A percentile compares a stretch with the other conserved stretches of the same genome.
Evolutionary conservation across 2,113 vertebrate genomes (phyloP).

Genomic region (Pipra filicauda): DNA sequence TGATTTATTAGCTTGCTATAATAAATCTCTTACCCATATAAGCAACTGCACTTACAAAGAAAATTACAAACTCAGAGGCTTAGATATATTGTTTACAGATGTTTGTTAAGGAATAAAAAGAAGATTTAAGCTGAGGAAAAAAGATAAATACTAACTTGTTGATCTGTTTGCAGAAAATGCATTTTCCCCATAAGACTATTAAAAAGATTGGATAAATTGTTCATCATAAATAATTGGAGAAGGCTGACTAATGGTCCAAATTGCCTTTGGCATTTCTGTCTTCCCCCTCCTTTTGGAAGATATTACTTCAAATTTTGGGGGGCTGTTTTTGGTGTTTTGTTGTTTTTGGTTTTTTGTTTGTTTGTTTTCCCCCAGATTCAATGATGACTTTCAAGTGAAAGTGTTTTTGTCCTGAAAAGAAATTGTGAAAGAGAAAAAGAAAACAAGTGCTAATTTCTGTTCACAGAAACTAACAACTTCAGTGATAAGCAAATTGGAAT

Average conservation of each 20-base stretch:
- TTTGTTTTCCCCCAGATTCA: neutral
- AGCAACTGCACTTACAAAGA: neutral
- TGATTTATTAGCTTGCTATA: conserved; percentile 30
- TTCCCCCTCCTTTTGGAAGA: neutral
- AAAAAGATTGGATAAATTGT: conserved; percentile 9
- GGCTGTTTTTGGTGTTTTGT: neutral
- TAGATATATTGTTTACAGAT: conserved; percentile 45
- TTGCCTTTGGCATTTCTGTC: neutral
- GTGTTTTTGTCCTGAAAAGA: neutral
- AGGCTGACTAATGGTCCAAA: neutral
- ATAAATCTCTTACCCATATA: conserved; percentile 14
- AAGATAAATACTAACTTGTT: conserved; percentile 28
- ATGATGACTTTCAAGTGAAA: neutral
- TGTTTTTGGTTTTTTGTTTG: neutral
- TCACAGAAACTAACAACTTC: conserved; percentile 19
- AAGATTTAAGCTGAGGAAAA: neutral
- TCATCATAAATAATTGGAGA: conserved; percentile 25
- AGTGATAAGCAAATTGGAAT: conserved; percentile 64
- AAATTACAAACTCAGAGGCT: neutral
- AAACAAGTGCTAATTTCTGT: conserved; percentile 22
- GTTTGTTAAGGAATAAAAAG: conserved; percentile 14
- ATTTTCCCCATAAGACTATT: conserved; percentile 26
- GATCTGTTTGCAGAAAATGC: conserved; percentile 10
- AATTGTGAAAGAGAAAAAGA: neutral
- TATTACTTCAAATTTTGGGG: neutral